Base-by-base conservation (phyloP, 2,797 vertebrate genomes). In the Steatocranus sp. region DNA sequence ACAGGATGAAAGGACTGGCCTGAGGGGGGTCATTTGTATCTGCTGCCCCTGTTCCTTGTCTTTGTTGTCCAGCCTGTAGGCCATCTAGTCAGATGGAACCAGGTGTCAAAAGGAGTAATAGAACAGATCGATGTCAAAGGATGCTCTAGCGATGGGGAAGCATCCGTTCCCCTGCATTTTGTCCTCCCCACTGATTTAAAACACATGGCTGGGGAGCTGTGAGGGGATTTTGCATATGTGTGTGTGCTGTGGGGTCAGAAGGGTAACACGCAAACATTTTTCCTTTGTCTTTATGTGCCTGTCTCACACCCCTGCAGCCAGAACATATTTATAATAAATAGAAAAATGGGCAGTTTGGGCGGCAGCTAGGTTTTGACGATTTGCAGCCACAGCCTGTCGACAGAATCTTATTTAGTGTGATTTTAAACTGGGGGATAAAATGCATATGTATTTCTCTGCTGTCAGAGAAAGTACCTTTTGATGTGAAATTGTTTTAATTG, bases 21-120 rank as follows among this genome's bases (percentile, higher is more conserved):
- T 46, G 54, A 87, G 89, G 94, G 81, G 78, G 83, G 84, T 90
- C 87, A 94, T 95, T 95, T 94, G 92, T 93, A 91, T 94, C 89
- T 66, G 85, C 83, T 88, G 87, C 80, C 88, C 86, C 83, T 83
- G 81, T 85, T 93, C 75, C 90, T 86, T 91, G 89, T 92, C 91
- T 91, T 86, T 56, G 86, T 76, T 91, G 84, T 88, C 90, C 87
- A 86, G 89, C 88, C 93, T 84, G 79, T 81, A 48, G 93, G 93
- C 86, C 86, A 87, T 86, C 85, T 79, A 83, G 90, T 93, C 91
- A 88, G 85, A 90, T 83, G 90, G 90, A 92, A 92, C 89, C 78
- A 86, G 83, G 86, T 89, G 94, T 92, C 91, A 93, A 80, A 87
- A 89, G 86, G 91, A 94, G 91, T 94, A 94, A 94, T 93, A 78